Evolutionary conservation across 2,888 invertebrate genomes (phyloP).

Genomic region (Zaprionus bogoriensis): DNA sequence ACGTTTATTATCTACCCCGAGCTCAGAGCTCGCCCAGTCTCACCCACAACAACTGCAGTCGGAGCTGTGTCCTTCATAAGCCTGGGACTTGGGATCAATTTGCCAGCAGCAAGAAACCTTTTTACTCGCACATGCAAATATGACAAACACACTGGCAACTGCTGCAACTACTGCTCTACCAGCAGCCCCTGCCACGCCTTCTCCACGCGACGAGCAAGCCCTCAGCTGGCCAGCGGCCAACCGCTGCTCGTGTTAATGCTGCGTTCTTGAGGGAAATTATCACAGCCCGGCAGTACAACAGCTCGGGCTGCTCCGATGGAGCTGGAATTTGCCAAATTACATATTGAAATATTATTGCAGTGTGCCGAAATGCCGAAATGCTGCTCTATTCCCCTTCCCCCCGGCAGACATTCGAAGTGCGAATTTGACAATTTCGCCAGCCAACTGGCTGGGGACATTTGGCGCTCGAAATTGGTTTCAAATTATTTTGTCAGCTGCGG

Average conservation of each 20-base stretch:
- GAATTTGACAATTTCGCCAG: constrained; percentile 75
- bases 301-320: constrained; percentile 17
- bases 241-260: constrained; percentile 74
- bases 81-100: constrained; percentile 79
- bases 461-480: constrained; percentile 78
- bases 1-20: constrained; percentile 71
- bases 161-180: constrained; percentile 7
- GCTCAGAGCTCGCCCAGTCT: not conserved
- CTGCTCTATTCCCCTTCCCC: not conserved
- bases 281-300: constrained; percentile 52
- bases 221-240: constrained; percentile 67
- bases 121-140: constrained; percentile 78
- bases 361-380: constrained; percentile 51
- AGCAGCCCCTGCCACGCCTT: constrained; percentile 19
- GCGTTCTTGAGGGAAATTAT: constrained; percentile 81
- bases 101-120: constrained; percentile 76
- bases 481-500: constrained; percentile 80
- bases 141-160: constrained; percentile 63
- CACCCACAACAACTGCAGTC: constrained; percentile 37
- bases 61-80: constrained; percentile 70
- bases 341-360: constrained; percentile 78
- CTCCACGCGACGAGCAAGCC: constrained; percentile 32
- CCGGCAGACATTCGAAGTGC: constrained; percentile 60
- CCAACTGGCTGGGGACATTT: constrained; percentile 54
- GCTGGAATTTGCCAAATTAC: constrained; percentile 74